Percentiles rank a stretch among this genome's conserved stretches.
Conservation (phyloP, 2,888 invertebrate species). For the Lasioglossum pauxillum region DNA sequence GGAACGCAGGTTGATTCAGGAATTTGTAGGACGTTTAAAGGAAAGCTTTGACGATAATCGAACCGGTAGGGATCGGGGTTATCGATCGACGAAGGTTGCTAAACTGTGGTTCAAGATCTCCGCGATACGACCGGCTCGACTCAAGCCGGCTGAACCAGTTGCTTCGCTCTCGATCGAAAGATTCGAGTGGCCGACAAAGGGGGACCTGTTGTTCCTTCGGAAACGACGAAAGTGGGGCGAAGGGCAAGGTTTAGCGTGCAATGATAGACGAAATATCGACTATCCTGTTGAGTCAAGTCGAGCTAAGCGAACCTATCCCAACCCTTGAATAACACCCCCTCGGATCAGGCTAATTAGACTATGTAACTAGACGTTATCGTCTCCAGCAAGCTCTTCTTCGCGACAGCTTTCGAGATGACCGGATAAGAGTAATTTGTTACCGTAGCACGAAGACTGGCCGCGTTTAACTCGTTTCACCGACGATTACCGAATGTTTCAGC, state of each 20-base stretch:
- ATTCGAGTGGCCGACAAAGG: background rate
- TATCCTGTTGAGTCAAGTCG: background rate
- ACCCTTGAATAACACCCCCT: too few relatives aligned
- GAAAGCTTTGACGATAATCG: background rate
- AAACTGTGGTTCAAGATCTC: too few relatives aligned
- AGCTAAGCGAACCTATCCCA: too few relatives aligned
- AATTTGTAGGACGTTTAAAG: background rate
- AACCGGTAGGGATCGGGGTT: background rate
- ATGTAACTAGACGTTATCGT: background rate
- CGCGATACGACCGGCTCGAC: too few relatives aligned
- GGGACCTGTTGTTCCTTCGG: background rate
- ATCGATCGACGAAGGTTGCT: background rate
- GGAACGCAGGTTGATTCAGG: background rate
- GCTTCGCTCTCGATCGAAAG: background rate
- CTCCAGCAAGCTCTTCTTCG: background rate
- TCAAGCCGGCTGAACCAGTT: background rate
- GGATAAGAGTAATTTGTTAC: background rate
- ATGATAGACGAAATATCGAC: background rate
- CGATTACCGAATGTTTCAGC: constrained; percentile 83
- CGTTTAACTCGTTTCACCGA: background rate
- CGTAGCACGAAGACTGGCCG: background rate
- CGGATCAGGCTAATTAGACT: background rate
- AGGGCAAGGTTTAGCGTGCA: background rate
- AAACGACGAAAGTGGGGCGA: background rate
- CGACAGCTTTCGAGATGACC: background rate